Percentiles rank a stretch among this genome's conserved stretches.
Evolutionary conservation across 2,797 vertebrate genomes (phyloP).

Genomic region (Mallotus villosus): DNA sequence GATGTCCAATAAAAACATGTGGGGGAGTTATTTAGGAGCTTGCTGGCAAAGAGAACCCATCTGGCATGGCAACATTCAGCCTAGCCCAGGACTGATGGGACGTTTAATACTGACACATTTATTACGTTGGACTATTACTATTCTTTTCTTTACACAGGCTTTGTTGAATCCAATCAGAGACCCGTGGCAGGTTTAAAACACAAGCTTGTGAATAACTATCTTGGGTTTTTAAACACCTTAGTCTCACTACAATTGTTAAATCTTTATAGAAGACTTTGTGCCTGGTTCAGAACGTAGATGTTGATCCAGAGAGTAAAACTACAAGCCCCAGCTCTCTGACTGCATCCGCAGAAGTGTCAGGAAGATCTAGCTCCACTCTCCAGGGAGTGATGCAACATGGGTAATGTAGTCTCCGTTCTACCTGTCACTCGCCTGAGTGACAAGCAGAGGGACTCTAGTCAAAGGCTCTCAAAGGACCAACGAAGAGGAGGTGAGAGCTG

Average conservation of each 20-base stretch:
- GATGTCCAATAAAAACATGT: conserved; percentile 4
- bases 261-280: neutral
- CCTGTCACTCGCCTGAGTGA: conserved; percentile 36
- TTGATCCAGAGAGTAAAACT: neutral
- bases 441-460: neutral
- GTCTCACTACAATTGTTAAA: neutral
- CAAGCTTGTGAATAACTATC: neutral
- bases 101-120: neutral
- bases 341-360: conserved; percentile 12
- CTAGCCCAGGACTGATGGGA: neutral
- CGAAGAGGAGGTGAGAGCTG: neutral
- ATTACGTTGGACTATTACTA: neutral
- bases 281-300: no score
- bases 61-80: neutral
- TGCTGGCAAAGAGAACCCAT: neutral
- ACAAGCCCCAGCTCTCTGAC: conserved; percentile 10
- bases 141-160: neutral
- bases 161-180: neutral
- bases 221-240: no score
- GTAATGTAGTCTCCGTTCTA: neutral
- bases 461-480: neutral
- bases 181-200: neutral
- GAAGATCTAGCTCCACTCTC: conserved; percentile 7
- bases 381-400: neutral
- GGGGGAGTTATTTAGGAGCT: neutral